A percentile compares a stretch with the other conserved stretches of the same genome.
Conservation (phyloP, 2,888 invertebrate genomes). For the Stictocephala bisonia region DNA sequence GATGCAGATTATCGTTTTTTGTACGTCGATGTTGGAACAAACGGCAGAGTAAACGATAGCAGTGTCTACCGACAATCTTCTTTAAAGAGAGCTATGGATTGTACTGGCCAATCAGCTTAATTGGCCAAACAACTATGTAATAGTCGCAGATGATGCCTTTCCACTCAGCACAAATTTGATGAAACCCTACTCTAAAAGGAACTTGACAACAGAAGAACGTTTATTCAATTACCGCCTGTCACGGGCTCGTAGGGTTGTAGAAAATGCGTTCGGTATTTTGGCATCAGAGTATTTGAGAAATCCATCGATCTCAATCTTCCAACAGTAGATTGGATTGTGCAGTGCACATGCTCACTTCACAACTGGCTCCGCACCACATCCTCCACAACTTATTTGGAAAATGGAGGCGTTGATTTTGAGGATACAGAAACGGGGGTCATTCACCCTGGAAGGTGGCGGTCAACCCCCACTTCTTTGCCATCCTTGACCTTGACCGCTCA, state of each 20-base stretch:
- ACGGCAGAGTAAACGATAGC: conserved; percentile 51
- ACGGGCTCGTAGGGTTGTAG: conserved; percentile 24
- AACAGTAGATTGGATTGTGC: conserved; percentile 19
- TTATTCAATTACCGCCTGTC: conserved; percentile 42
- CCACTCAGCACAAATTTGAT: conserved; percentile 47
- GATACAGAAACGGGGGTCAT: conserved; percentile 6
- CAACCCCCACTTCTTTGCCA: conserved; percentile 9
- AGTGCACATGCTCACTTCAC: background rate
- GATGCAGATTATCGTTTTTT: conserved; percentile 54
- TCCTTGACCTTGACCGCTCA: conserved; percentile 25
- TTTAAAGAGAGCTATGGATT: background rate
- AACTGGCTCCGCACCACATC: conserved; percentile 16
- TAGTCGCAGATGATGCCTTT: conserved; percentile 52
- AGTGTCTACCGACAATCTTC: conserved; percentile 43
- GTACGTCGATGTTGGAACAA: conserved; percentile 53
- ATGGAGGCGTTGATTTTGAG: conserved; percentile 1
- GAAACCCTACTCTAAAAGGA: conserved; percentile 49
- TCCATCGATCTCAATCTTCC: conserved; percentile 24
- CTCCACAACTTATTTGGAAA: conserved; percentile 2
- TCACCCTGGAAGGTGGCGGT: conserved; percentile 29
- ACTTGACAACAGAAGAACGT: conserved; percentile 18
- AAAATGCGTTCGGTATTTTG: conserved; percentile 44
- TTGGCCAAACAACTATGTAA: conserved; percentile 39
- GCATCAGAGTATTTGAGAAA: conserved; percentile 37
- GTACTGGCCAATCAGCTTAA: conserved; percentile 11